Base-by-base conservation (phyloP, 2,888 invertebrate genomes). In the Pristionchus exspectatus region DNA sequence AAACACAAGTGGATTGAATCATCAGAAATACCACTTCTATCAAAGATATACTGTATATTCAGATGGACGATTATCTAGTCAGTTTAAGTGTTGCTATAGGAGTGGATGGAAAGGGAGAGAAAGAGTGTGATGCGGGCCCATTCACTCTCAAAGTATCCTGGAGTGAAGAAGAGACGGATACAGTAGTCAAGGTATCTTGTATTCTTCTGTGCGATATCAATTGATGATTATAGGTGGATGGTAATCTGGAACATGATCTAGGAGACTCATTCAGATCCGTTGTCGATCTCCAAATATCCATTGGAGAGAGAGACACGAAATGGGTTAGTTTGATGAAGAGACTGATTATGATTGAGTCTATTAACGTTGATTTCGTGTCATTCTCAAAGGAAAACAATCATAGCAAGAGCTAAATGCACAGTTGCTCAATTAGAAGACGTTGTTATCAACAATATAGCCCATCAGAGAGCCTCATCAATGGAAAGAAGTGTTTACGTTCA, bases 21-120 rank as follows among this genome's bases (percentile, higher is more conserved):
- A n/a, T n/a, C n/a, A n/a, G n/a, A n/a, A n/a, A n/a, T n/a, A n/a
- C n/a, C n/a, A n/a, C n/a, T n/a, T n/a, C n/a, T n/a, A n/a, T n/a
- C n/a, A 7, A 38, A 38, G 24, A 38, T 44, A n/a, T 38, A 77
- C 10, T 21, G 77, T 83, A 50, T 21, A 10, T 9, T 27, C 56
- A 84, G 66, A 87, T 87, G 87, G 87, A 87, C 69, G 87, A 69
- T 38, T 87, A 50, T 44, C 69, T 87, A 2, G n/a, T 69, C 10
- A 44, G 59, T 16, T 2, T 50, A 56, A 38, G 30, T 59, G 84
- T 85, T 21, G 24, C 84, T 24, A 7, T 85, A n/a, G 84, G 59
- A 30, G 59, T n/a, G 69, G 50, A 38, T 7, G 63, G 38, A 14
- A 87, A 44, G n/a, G 66, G 69, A 21, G 44, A 44, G 87, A 30